These are phyloP conservation scores for Solenopsis invicta DNA, from an alignment of 1,140 invertebrate genomes.

Conservation along the genomic window DNA sequence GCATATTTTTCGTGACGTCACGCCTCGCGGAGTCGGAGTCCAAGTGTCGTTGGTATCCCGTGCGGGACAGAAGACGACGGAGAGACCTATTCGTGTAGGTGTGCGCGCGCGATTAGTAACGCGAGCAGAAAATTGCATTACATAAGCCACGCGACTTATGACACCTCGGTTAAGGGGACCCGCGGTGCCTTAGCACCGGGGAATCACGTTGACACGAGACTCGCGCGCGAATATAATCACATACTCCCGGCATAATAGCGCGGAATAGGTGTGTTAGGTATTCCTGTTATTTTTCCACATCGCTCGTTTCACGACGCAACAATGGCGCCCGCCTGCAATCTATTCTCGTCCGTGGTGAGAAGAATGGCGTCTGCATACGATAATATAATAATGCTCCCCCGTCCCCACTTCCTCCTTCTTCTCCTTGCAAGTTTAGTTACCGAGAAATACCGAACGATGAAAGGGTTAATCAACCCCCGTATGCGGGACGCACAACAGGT, in stretches of 20 bases:
- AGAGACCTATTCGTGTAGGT: background rate
- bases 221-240: slow-evolving; percentile 1
- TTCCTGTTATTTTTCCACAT: slow-evolving; percentile 43
- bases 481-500: background rate
- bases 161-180: slow-evolving; percentile 18
- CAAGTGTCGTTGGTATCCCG: background rate
- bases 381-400: slow-evolving; percentile 29
- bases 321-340: slow-evolving; percentile 35
- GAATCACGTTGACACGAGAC: slow-evolving; percentile 38
- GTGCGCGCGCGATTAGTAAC: slow-evolving; percentile 2
- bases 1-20: background rate
- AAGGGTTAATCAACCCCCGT: slow-evolving; percentile 33
- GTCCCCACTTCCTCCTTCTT: too few relatives aligned
- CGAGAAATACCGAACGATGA: background rate
- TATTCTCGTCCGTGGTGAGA: slow-evolving; percentile 42
- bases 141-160: slow-evolving; percentile 46
- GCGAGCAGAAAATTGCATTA: slow-evolving; percentile 27
- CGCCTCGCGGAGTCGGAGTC: background rate
- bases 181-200: background rate
- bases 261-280: slow-evolving; percentile 21
- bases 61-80: background rate
- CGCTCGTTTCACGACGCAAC: slow-evolving; percentile 35
- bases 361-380: slow-evolving; percentile 50
- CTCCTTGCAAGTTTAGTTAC: slow-evolving; percentile 6
- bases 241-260: slow-evolving; percentile 9